phyloP scores from a whole-genome alignment of 92 coral and sea anemone species.

The Heteractis magnifica region DNA sequence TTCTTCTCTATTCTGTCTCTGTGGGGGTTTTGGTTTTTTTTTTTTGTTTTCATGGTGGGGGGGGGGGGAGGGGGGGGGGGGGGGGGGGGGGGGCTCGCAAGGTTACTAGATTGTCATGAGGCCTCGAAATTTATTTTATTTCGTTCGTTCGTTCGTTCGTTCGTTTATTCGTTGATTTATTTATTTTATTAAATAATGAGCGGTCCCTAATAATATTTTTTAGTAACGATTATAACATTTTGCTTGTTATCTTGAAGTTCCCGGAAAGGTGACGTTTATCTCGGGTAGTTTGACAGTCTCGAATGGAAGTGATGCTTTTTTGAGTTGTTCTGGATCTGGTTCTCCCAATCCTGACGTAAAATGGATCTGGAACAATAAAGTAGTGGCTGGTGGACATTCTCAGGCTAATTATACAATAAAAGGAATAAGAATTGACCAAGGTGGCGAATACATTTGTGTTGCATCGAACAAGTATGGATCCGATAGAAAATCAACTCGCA shows the following conservation, averaged over 20 bases:
- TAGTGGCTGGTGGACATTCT: slow-evolving; percentile 34
- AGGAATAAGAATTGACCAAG: slow-evolving; percentile 41
- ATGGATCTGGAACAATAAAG: slow-evolving; percentile 34
- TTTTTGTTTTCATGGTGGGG: too few species aligned
- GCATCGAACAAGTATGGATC: slow-evolving; percentile 67
- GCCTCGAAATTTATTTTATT: too few species aligned
- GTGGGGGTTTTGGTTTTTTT: too few species aligned
- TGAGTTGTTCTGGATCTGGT: slow-evolving; percentile 58
- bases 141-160: too few species aligned
- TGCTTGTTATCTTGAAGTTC: slow-evolving; percentile 39
- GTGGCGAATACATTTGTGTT: slow-evolving; percentile 69
- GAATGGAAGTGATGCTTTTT: slow-evolving; percentile 34
- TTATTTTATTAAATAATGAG: too few species aligned
- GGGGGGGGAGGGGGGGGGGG: too few species aligned
- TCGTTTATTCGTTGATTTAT: too few species aligned
- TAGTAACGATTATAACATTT: not conserved
- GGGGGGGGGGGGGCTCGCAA: too few species aligned
- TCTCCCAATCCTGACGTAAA: slow-evolving; percentile 46
- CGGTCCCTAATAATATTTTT: not conserved
- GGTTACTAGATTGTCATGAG: too few species aligned
- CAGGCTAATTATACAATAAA: slow-evolving; percentile 51
- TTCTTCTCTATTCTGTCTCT: too few species aligned
- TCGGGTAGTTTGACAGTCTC: slow-evolving; percentile 48
- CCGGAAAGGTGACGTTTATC: slow-evolving; percentile 47
- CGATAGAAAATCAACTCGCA: slow-evolving; percentile 38